Evolutionary conservation across 2,797 vertebrate genomes (phyloP), one percentile per base, ranked within the genome.

Genomic region (Sparidentex hasta): DNA sequence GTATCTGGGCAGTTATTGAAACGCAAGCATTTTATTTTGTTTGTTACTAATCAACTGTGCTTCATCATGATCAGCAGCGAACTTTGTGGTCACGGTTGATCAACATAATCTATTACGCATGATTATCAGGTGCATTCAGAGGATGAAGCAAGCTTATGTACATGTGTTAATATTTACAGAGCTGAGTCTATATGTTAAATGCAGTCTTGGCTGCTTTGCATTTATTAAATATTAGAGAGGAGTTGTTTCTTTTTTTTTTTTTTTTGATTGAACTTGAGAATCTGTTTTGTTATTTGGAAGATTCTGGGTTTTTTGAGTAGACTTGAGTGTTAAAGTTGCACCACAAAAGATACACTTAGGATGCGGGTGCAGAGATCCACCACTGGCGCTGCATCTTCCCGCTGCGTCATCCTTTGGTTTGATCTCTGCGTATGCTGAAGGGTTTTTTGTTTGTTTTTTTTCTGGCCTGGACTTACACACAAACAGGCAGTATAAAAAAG

Each of bases 111-210:
- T 73, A 63, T 85, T 68, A 54, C 81, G 83, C 87, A 85, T 86
- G 85, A 91, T 73, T 86, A 89, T 86, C 85, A 85, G 86, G 85
- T 90, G 81, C 80, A 71, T 87, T 85, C 73, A 85, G 80, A 90
- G 76, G 87, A 91, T 85, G 83, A 88, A 87, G 89, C 78, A 71
- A 88, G 87, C 88, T 88, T 84, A 57, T 89, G 90, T 89, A 90
- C 83, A 82, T 85, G 85, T 93, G 86, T 88, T 83, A 54, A 90
- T 90, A 93, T 88, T 91, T 90, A 88, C 91, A 92, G 89, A 91
- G 89, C 89, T 78, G 59, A 83, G 82, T 87, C 69, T 88, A 83
- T 92, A 85, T 84, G 88, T 92, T 91, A 68, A 87, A 81, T 58
- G 83, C 84, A 86, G 89, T 87, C 79, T 84, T 72, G 84, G 81